Evolutionary conservation across 2,888 invertebrate genomes (phyloP).

Genomic region (Harmothoe impar): DNA sequence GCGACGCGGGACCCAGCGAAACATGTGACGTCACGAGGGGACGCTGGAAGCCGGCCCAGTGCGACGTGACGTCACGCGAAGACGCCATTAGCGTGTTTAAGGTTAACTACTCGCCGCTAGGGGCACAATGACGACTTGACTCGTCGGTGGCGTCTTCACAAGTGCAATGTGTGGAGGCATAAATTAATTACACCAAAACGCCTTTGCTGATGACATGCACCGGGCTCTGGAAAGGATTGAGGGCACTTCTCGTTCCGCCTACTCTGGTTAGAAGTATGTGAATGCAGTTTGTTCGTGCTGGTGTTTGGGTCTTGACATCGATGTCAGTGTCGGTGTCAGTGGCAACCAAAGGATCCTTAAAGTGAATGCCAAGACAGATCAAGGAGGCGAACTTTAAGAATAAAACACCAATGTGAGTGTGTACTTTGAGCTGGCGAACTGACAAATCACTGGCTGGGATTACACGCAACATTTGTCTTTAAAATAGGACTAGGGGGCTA

Average conservation of each 20-base stretch:
- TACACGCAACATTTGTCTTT: not conserved
- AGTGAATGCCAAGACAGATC: not conserved
- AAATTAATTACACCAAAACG: not conserved
- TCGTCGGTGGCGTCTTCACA: not conserved
- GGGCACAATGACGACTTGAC: slow-evolving; percentile 22
- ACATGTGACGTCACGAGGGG: slow-evolving; percentile 10
- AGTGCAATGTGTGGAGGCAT: not conserved
- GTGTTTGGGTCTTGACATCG: not conserved
- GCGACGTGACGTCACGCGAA: not conserved
- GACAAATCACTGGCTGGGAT: not conserved
- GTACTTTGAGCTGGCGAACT: not conserved
- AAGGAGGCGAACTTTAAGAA: not conserved
- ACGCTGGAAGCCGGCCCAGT: not conserved
- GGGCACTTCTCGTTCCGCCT: not conserved
- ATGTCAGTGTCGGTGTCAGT: not conserved
- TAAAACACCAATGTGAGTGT: not conserved
- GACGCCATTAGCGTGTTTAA: slow-evolving; percentile 46
- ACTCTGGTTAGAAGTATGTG: not conserved
- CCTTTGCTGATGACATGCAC: not conserved
- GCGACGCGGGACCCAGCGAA: not conserved
- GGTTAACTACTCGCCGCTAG: slow-evolving; percentile 48
- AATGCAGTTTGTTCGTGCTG: not conserved
- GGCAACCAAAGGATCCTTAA: not conserved
- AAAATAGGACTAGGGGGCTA: too few relatives aligned
- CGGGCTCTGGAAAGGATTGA: not conserved